Base-by-base conservation (phyloP, 2,888 invertebrate genomes). In the Iselma pallidipennis region DNA sequence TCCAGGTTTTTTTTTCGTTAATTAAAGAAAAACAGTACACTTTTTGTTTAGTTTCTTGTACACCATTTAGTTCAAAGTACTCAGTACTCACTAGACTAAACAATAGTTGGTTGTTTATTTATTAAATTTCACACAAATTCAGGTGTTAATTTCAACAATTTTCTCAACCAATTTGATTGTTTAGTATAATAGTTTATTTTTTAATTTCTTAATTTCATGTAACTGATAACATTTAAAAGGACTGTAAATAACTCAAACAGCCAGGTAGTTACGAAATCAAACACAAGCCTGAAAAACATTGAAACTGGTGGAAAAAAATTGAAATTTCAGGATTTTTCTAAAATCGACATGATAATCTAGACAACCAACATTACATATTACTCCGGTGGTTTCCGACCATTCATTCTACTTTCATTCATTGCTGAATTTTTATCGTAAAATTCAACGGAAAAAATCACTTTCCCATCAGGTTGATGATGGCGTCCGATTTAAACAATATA, bases 381-480 rank as follows among this genome's bases (percentile, higher is more conserved):
- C n/a, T n/a, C n/a, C n/a, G n/a, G n/a, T n/a, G n/a, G n/a, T n/a
- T n/a, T n/a, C n/a, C n/a, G n/a, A n/a, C n/a, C n/a, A n/a, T n/a
- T n/a, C n/a, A n/a, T n/a, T n/a, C n/a, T n/a, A n/a, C n/a, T n/a
- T n/a, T n/a, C n/a, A n/a, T n/a, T n/a, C n/a, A n/a, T n/a, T n/a
- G n/a, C n/a, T n/a, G n/a, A n/a, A n/a, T n/a, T n/a, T n/a, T n/a
- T n/a, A n/a, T n/a, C n/a, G n/a, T n/a, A n/a, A n/a, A n/a, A n/a
- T n/a, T n/a, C n/a, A n/a, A n/a, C n/a, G n/a, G 9, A 45, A 53
- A 49, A 54, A 63, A 63, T 57, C 63, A 60, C 59, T 63, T 57
- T 63, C 63, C 54, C 63, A 59, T 52, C 48, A 51, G 55, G 55
- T 59, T 59, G 54, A 55, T 59, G 54, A 55, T 42, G n/a, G 49